These are phyloP conservation scores for Pseudochirops cupreus DNA, from an alignment of 2,797 vertebrate species.

Conservation along the genomic window DNA sequence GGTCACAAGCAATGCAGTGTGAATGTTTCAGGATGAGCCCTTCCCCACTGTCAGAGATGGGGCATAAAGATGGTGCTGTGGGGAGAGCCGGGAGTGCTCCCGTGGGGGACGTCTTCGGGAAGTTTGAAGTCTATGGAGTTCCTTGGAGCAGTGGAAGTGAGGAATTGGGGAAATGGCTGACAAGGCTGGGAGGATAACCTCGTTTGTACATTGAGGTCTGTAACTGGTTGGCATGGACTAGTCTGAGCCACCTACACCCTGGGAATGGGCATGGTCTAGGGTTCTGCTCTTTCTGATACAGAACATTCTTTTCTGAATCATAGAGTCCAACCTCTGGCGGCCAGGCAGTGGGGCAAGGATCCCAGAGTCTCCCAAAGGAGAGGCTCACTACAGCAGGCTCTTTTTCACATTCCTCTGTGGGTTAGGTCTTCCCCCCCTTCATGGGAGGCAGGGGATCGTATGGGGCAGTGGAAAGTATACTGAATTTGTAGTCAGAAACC, in stretches of 20 bases:
- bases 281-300: background rate
- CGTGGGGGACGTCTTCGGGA: background rate
- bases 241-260: background rate
- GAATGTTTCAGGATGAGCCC: background rate
- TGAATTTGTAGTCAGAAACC: background rate
- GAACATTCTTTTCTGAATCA: background rate
- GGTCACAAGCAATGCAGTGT: background rate
- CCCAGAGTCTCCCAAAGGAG: background rate
- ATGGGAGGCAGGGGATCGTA: background rate
- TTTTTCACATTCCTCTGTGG: background rate
- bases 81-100: background rate
- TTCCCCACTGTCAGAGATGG: background rate
- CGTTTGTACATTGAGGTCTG: background rate
- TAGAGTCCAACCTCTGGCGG: background rate
- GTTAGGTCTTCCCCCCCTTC: background rate
- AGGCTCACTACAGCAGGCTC: background rate
- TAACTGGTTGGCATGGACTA: background rate
- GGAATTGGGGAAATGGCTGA: background rate
- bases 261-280: background rate
- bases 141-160: background rate
- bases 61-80: too few species aligned
- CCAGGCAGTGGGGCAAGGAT: background rate
- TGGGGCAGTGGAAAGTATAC: background rate
- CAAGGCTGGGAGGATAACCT: background rate
- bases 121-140: background rate